phyloP scores from a whole-genome alignment of 1,140 invertebrate genomes.

The Zaprionus vittiger region DNA sequence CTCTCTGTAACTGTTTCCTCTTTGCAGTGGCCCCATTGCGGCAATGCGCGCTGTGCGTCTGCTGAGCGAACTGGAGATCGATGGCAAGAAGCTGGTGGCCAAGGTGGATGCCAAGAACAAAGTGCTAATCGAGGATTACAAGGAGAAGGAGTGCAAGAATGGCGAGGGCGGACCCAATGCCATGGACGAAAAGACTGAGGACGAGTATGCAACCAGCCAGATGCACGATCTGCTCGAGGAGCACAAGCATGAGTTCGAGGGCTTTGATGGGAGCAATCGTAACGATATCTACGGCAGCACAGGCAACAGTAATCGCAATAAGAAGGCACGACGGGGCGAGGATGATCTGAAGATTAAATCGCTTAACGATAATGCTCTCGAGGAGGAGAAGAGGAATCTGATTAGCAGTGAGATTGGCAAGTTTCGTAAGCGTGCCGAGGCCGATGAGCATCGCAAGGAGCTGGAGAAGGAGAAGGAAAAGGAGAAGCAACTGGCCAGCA shows the following conservation, averaged over 20 bases:
- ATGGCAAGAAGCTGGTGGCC: slow-evolving; percentile 96
- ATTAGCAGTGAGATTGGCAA: slow-evolving; percentile 98
- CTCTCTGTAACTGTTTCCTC: neutral
- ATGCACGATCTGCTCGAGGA: slow-evolving; percentile 92
- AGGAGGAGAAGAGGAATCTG: slow-evolving; percentile 98
- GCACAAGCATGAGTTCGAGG: slow-evolving; percentile 87
- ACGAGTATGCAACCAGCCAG: slow-evolving; percentile 89
- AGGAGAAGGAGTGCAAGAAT: slow-evolving; percentile 87
- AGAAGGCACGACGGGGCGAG: slow-evolving; percentile 66
- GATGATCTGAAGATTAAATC: slow-evolving; percentile 86
- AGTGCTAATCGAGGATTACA: slow-evolving; percentile 96
- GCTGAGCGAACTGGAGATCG: slow-evolving; percentile 96
- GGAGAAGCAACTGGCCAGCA: slow-evolving; percentile 84
- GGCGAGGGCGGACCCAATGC: slow-evolving; percentile 72
- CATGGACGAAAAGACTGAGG: slow-evolving; percentile 90
- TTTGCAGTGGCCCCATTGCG: slow-evolving; percentile 94
- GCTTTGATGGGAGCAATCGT: slow-evolving; percentile 72
- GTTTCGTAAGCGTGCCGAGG: slow-evolving; percentile 93
- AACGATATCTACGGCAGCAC: slow-evolving; percentile 63
- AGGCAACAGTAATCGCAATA: slow-evolving; percentile 52
- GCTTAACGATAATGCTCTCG: slow-evolving; percentile 93
- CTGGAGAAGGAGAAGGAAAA: slow-evolving; percentile 86
- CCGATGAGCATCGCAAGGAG: slow-evolving; percentile 84
- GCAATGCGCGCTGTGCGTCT: slow-evolving; percentile 96
- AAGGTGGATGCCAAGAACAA: slow-evolving; percentile 99